Evolutionary conservation across 2,888 invertebrate genomes (phyloP).

Genomic region (Toxonevra muliebris): DNA sequence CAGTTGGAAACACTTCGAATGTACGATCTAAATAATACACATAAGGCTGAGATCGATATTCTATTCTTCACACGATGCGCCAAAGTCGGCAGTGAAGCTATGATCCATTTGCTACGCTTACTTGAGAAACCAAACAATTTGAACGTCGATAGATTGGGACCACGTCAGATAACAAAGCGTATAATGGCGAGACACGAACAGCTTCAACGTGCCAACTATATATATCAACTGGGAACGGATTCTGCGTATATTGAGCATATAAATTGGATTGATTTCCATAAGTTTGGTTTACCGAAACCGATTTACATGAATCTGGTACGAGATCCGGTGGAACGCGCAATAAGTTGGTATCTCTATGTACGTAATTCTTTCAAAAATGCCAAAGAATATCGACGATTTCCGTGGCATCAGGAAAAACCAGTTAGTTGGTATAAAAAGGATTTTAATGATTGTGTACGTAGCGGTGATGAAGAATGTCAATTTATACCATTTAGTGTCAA

Average conservation of each 20-base stretch:
- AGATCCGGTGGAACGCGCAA: slow-evolving; percentile 87
- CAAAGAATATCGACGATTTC: slow-evolving; percentile 82
- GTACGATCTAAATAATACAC: slow-evolving; percentile 79
- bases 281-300: slow-evolving; percentile 79
- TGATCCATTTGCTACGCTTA: slow-evolving; percentile 80
- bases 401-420: slow-evolving; percentile 68
- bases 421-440: slow-evolving; percentile 68
- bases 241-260: slow-evolving; percentile 86
- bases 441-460: slow-evolving; percentile 84
- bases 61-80: slow-evolving; percentile 67
- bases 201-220: slow-evolving; percentile 71
- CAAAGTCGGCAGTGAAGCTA: slow-evolving; percentile 80
- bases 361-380: slow-evolving; percentile 76
- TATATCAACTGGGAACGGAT: slow-evolving; percentile 76
- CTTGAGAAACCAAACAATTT: slow-evolving; percentile 70
- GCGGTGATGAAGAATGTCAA: slow-evolving; percentile 82
- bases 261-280: slow-evolving; percentile 85
- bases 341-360: slow-evolving; percentile 91
- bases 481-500: slow-evolving; percentile 80
- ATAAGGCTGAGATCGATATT: slow-evolving; percentile 73
- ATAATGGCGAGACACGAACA: slow-evolving; percentile 67
- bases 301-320: slow-evolving; percentile 88
- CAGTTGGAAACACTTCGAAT: slow-evolving; percentile 70
- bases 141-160: slow-evolving; percentile 67
- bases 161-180: background rate